These are phyloP conservation scores for Sturnira hondurensis DNA, from an alignment of 2,113 vertebrate genomes.

Conservation along the genomic window DNA sequence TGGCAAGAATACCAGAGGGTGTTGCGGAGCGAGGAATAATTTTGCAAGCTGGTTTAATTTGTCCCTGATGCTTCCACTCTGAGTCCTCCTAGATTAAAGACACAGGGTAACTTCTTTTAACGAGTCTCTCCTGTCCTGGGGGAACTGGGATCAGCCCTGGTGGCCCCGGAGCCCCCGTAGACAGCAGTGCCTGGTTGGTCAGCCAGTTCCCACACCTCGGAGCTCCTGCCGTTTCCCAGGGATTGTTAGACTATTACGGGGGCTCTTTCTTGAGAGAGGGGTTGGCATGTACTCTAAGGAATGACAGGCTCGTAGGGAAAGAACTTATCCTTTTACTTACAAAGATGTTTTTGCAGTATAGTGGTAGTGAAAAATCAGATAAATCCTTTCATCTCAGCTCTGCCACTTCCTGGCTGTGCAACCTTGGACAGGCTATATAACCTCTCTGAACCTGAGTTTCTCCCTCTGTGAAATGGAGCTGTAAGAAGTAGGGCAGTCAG, in stretches of 20 bases:
- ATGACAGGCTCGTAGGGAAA: not conserved
- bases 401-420: not conserved
- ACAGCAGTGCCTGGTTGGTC: not conserved
- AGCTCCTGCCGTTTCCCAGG: not conserved
- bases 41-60: not conserved
- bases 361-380: not conserved
- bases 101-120: not conserved
- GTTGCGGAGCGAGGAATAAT: not conserved
- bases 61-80: not conserved
- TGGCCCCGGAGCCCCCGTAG: not conserved
- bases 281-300: not conserved
- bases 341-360: not conserved
- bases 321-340: not conserved
- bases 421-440: not conserved
- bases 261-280: not conserved
- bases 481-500: not conserved
- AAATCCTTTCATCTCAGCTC: not conserved
- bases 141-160: not conserved
- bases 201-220: not conserved
- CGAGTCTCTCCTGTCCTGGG: not conserved
- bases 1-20: not conserved
- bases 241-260: not conserved
- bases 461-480: not conserved
- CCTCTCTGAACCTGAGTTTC: not conserved
- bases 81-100: slow-evolving; percentile 18